Conservation (phyloP, 2,113 vertebrate genomes). For the Muntiacus muntjak region DNA sequence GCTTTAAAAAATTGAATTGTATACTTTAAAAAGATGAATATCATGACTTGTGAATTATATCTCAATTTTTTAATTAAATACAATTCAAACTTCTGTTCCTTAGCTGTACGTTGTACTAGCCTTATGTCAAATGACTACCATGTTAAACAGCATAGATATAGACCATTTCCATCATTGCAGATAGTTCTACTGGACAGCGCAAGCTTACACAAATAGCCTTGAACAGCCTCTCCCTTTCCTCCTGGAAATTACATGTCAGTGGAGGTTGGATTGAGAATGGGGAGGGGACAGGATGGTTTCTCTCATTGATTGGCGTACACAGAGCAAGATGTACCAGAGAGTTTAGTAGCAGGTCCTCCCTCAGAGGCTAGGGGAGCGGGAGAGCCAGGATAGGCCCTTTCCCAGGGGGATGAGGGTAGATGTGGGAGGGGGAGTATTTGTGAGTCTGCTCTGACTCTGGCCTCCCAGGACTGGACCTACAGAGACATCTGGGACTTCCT, state of each 20-base stretch:
- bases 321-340: not conserved
- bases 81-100: not conserved
- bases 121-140: not conserved
- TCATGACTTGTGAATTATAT: not conserved
- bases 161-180: not conserved
- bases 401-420: not conserved
- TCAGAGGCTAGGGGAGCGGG: not conserved
- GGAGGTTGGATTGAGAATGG: not conserved
- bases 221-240: not conserved
- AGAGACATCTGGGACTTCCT: constrained; percentile 96
- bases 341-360: not conserved
- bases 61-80: not conserved
- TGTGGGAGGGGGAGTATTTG: not conserved
- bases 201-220: not conserved
- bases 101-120: not conserved
- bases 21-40: not conserved
- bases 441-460: not conserved
- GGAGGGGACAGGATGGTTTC: not conserved
- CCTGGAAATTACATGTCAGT: not conserved
- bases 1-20: not conserved
- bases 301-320: not conserved
- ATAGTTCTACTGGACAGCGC: not conserved
- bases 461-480: constrained; percentile 93
- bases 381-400: not conserved
- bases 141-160: not conserved